phyloP scores from a whole-genome alignment of 2,888 invertebrate species.

The Nephrotoma guestfalica region DNA sequence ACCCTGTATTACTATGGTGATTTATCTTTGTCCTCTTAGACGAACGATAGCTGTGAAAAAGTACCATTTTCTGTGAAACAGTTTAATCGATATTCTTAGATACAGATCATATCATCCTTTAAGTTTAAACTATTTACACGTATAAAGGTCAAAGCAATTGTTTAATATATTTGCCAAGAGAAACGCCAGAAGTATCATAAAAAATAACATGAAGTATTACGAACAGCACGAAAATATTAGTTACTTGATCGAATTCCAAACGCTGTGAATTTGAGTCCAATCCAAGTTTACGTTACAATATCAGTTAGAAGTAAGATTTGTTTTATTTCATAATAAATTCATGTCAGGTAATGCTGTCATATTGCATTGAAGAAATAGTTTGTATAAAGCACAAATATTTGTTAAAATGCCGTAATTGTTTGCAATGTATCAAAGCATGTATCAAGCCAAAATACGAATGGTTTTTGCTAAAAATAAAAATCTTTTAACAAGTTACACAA shows the following conservation, averaged over 20 bases:
- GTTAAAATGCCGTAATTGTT: background rate
- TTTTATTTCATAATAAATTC: background rate
- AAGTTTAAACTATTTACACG: no score
- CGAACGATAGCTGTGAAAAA: no score
- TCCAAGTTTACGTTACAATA: background rate
- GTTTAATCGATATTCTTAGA: no score
- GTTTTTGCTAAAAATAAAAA: background rate
- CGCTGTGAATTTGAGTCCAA: background rate
- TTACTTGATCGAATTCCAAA: background rate
- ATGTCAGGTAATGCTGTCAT: background rate
- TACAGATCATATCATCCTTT: no score
- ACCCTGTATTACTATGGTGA: no score
- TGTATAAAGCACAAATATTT: background rate
- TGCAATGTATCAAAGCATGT: background rate
- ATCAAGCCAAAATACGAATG: background rate
- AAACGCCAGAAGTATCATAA: background rate
- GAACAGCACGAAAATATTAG: background rate
- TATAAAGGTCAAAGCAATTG: no score
- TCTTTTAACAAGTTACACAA: background rate
- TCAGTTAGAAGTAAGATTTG: background rate
- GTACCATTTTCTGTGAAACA: no score
- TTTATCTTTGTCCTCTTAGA: no score
- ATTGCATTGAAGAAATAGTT: background rate
- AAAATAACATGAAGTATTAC: background rate
- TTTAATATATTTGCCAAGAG: background rate